These are phyloP conservation scores for Microcebus jonahi DNA, from an alignment of 2,113 vertebrate genomes.

Conservation along the genomic window DNA sequence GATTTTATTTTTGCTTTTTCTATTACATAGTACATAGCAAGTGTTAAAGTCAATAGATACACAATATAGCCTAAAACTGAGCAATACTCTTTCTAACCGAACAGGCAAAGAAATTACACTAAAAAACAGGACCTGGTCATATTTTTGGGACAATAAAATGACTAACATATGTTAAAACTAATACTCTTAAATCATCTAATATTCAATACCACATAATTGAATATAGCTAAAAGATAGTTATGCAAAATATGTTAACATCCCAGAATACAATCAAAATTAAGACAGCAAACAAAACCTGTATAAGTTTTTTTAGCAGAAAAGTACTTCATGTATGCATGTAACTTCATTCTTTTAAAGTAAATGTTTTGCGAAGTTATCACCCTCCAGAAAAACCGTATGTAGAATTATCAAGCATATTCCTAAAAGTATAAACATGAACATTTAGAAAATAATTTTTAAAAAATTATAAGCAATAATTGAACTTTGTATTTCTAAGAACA, in stretches of 20 bases:
- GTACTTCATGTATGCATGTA: conserved; percentile 85
- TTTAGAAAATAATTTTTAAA: conserved; percentile 90
- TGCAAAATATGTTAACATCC: conserved; percentile 94
- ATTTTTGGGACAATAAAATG: conserved; percentile 89
- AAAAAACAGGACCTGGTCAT: conserved; percentile 87
- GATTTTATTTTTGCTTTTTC: conserved; percentile 93
- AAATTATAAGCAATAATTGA: conserved; percentile 87
- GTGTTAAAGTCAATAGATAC: conserved; percentile 79
- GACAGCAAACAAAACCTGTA: not conserved
- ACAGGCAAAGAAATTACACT: conserved; percentile 87
- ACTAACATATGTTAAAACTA: conserved; percentile 94
- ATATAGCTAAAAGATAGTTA: conserved; percentile 93
- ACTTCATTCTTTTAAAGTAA: conserved; percentile 90
- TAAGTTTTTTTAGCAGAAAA: not conserved
- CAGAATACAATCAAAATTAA: conserved; percentile 90
- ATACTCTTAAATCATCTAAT: conserved; percentile 93
- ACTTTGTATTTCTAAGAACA: conserved; percentile 86
- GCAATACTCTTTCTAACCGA: conserved; percentile 77
- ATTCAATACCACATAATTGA: conserved; percentile 92
- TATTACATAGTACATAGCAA: conserved; percentile 90
- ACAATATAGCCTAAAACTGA: conserved; percentile 91
- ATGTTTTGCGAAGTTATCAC: conserved; percentile 87
- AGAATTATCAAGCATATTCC: conserved; percentile 87
- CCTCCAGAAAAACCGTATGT: conserved; percentile 86
- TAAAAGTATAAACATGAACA: conserved; percentile 90